Percentiles rank a stretch among this genome's conserved stretches.
Conservation (phyloP, 2,888 invertebrate species). For the Atherix ibis region DNA sequence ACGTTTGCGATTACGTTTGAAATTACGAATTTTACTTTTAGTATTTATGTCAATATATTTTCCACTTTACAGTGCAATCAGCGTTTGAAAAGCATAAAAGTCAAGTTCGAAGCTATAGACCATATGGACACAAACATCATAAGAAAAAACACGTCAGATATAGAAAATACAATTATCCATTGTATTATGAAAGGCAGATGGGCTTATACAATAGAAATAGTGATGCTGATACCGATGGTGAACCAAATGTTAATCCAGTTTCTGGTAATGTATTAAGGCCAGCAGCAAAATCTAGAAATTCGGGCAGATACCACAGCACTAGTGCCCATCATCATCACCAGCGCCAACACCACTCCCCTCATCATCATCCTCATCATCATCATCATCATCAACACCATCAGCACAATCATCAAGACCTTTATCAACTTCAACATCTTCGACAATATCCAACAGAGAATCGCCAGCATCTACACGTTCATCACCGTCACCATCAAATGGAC, state of each 20-base stretch:
- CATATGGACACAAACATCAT: conserved; percentile 25
- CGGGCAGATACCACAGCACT: conserved; percentile 4
- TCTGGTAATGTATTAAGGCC: conserved; percentile 1
- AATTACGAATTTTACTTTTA: too few species aligned
- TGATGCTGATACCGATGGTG: conserved; percentile 6
- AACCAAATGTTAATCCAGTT: neutral
- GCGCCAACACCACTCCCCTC: conserved; percentile 11
- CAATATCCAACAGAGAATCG: conserved; percentile 11
- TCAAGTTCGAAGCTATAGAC: conserved; percentile 21
- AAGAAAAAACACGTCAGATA: conserved; percentile 22
- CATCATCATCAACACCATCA: conserved; percentile 10
- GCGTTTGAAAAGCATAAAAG: conserved; percentile 26
- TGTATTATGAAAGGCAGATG: conserved; percentile 26
- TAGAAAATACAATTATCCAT: conserved; percentile 10
- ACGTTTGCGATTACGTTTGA: too few species aligned
- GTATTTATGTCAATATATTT: too few species aligned
- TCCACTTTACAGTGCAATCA: conserved; percentile 11
- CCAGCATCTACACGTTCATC: conserved; percentile 7
- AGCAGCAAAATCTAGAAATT: conserved; percentile 1
- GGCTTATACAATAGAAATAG: conserved; percentile 24
- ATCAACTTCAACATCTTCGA: conserved; percentile 4
- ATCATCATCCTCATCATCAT: conserved; percentile 5
- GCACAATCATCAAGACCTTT: conserved; percentile 8
- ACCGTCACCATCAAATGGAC: conserved; percentile 10
- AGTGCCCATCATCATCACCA: conserved; percentile 8